Evolutionary conservation across 2,797 vertebrate species (phyloP).

Genomic region (Euthynnus affinis): DNA sequence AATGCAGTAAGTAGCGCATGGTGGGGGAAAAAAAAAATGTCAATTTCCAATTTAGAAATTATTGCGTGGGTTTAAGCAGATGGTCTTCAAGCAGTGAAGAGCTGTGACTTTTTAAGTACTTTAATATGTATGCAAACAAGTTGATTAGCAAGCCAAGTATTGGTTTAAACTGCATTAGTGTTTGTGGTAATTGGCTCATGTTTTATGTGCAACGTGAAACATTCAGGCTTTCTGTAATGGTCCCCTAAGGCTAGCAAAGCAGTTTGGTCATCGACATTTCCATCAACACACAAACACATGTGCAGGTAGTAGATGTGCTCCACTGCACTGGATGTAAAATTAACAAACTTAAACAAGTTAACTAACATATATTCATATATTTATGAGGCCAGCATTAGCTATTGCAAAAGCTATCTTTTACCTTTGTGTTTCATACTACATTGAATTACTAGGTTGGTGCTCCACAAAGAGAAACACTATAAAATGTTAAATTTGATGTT

Average conservation of each 20-base stretch:
- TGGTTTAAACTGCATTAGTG: conserved; percentile 81
- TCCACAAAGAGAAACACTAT: not conserved
- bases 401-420: not conserved
- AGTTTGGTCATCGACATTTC: conserved; percentile 57
- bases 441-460: too few relatives aligned
- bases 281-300: conserved; percentile 57
- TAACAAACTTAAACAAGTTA: conserved; percentile 14
- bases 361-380: conserved; percentile 8
- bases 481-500: not conserved
- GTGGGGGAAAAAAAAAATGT: conserved; percentile 42
- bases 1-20: conserved; percentile 61
- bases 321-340: conserved; percentile 10
- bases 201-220: conserved; percentile 78
- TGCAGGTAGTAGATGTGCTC: conserved; percentile 26
- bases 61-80: conserved; percentile 74
- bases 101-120: conserved; percentile 78
- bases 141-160: conserved; percentile 78
- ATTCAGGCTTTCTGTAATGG: conserved; percentile 59
- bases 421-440: not conserved
- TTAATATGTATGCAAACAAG: conserved; percentile 84
- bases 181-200: conserved; percentile 82
- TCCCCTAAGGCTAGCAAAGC: conserved; percentile 61
- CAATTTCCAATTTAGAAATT: conserved; percentile 80
- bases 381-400: conserved; percentile 1
- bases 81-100: conserved; percentile 75